Percentiles rank a stretch among this genome's conserved stretches.
phyloP scores from a whole-genome alignment of 1,140 invertebrate species.

The Pseudomyrmex cubaensis region DNA sequence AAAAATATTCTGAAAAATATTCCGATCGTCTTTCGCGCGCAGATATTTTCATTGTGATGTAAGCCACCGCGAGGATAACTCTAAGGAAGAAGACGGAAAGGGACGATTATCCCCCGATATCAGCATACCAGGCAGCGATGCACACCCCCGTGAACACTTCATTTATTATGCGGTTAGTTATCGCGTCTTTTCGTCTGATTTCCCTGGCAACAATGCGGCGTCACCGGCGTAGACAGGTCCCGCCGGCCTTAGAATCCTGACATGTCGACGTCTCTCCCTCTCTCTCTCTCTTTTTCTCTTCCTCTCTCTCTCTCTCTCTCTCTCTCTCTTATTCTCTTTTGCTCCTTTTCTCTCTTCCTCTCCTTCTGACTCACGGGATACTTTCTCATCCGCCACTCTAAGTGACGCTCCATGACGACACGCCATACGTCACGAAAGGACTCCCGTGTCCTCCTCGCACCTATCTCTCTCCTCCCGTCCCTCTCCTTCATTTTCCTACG shows the following conservation, averaged over 20 bases:
- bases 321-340: conserved; percentile 2
- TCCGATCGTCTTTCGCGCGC: neutral
- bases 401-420: conserved; percentile 78
- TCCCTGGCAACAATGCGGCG: conserved; percentile 85
- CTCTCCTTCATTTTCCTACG: conserved; percentile 54
- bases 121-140: conserved; percentile 71
- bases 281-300: conserved; percentile 28
- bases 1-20: conserved; percentile 37
- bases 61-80: conserved; percentile 30
- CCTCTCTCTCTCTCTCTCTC: neutral
- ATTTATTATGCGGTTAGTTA: conserved; percentile 86
- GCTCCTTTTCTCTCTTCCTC: neutral
- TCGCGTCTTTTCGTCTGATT: conserved; percentile 86
- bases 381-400: conserved; percentile 79
- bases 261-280: conserved; percentile 52
- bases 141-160: conserved; percentile 82
- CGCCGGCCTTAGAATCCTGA: conserved; percentile 70
- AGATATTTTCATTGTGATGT: conserved; percentile 55
- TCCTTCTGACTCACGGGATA: conserved; percentile 66
- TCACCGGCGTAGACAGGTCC: conserved; percentile 79
- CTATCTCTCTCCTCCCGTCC: neutral
- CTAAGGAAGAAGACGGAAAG: conserved; percentile 76
- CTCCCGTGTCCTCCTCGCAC: conserved; percentile 29
- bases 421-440: conserved; percentile 80
- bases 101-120: conserved; percentile 75